Base-by-base conservation (phyloP, 1,140 invertebrate species). In the Eupristina koningsbergeri region DNA sequence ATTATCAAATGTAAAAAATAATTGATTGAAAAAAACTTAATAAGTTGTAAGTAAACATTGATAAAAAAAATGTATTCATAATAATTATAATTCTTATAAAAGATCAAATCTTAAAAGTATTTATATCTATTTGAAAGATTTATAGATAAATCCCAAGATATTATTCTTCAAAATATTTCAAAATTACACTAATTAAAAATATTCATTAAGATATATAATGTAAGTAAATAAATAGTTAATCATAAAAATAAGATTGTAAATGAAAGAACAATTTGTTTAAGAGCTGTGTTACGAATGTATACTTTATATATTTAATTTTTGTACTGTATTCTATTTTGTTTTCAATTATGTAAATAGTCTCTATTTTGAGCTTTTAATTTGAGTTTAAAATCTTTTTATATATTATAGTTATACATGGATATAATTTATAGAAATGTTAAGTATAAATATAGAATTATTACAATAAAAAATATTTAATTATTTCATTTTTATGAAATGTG, bases 391-490 rank as follows among this genome's bases (percentile, higher is more conserved):
- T 39, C 58, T 80, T 63, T 50, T 71, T 80, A 53, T 71, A 29
- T 80, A 80, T 41, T 71, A 73, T 71, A 73, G 22, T 71, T 80
- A n/a, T 50, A 69, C 31, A 34, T 50, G 15, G 53, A 58, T 71
- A n/a, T 2, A 39, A 17, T 53, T 36, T 80, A 53, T 41, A 58
- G n/a, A 67, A 63, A 41, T 34, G 26, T 53, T 75, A 53, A 26
- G 22, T 71, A n/a, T 41, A 41, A n/a, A 41, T 71, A 41, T 22
- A 8, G 45, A 75, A 50, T 53, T 53, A 75, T 75, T 75, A 19
- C n/a, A 75, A 75, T 53, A 19, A 26, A 75, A 5, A 50, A 13
- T n/a, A 41, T 75, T 50, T 50, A 34, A 50, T 75, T 50, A 75
- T 34, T 75, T 75, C 8, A 50, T 31, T 47, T 74, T 74, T 45